A percentile compares a stretch with the other conserved stretches of the same genome.
phyloP scores from a whole-genome alignment of 2,797 vertebrate species.

The Pseudocheirus occidentalis region DNA sequence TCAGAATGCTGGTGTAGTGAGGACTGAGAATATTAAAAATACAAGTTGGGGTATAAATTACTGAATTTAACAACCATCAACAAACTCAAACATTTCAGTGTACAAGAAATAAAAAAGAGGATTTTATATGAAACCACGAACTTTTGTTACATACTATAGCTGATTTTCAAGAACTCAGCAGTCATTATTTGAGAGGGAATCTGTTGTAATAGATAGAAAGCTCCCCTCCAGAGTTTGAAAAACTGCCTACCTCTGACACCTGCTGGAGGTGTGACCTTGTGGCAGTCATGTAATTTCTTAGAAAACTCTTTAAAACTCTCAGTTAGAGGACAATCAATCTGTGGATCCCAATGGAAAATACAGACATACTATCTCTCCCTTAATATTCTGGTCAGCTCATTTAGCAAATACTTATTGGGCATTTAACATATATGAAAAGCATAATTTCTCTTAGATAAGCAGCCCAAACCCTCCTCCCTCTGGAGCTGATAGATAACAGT shows the following conservation, averaged over 20 bases:
- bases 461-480: neutral
- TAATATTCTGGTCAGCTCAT: neutral
- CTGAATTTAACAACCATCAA: neutral
- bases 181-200: neutral
- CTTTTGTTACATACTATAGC: neutral
- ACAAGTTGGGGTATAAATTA: neutral
- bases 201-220: neutral
- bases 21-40: neutral
- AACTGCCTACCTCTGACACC: neutral
- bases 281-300: neutral
- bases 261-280: neutral
- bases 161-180: neutral
- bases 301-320: neutral
- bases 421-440: neutral
- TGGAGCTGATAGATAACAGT: neutral
- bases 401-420: neutral
- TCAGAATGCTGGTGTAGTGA: neutral
- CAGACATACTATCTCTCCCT: neutral
- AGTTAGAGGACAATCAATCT: neutral
- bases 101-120: neutral
- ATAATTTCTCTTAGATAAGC: neutral
- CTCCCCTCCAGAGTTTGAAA: neutral
- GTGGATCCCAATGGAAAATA: neutral
- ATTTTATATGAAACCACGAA: neutral
- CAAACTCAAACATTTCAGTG: neutral